Conservation (phyloP, 2,797 vertebrate species). For the Cygnus olor region DNA sequence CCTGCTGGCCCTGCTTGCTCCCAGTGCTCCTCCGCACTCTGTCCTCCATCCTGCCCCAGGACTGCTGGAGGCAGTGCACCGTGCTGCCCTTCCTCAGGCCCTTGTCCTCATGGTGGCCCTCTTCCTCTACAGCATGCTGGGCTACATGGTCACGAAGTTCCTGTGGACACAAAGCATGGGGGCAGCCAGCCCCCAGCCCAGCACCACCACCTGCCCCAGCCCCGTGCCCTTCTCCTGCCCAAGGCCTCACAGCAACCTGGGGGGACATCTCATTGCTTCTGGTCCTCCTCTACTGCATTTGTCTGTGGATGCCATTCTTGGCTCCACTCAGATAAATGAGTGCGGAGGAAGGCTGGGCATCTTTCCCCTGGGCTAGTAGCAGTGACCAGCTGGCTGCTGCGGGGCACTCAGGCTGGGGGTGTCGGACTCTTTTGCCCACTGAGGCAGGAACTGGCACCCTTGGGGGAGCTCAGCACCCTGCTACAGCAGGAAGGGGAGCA, state of each 20-base stretch:
- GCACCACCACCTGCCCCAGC: rapidly evolving
- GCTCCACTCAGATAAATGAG: neutral
- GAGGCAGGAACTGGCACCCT: rapidly evolving
- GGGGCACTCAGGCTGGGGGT: neutral
- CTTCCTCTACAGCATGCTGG: constrained; percentile 98
- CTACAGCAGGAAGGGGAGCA: neutral
- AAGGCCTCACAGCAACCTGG: rapidly evolving
- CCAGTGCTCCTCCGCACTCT: too few species aligned
- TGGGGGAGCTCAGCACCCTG: too few species aligned
- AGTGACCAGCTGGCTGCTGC: neutral
- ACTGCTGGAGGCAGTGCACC: too few species aligned
- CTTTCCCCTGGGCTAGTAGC: neutral
- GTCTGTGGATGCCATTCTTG: neutral
- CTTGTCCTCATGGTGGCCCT: constrained; percentile 87
- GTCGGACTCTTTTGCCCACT: rapidly evolving
- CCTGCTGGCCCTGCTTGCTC: too few species aligned
- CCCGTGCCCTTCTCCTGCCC: neutral
- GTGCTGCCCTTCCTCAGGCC: too few species aligned
- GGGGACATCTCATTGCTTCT: neutral
- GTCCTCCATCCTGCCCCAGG: too few species aligned
- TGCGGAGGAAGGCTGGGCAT: neutral
- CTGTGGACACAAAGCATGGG: constrained; percentile 85
- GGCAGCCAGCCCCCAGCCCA: neutral
- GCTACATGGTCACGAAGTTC: constrained; percentile 98
- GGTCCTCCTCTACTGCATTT: neutral